Evolutionary conservation across 2,888 invertebrate species (phyloP), one percentile per base, ranked within the genome.

Genomic region (Tenthredo scrophulariae): DNA sequence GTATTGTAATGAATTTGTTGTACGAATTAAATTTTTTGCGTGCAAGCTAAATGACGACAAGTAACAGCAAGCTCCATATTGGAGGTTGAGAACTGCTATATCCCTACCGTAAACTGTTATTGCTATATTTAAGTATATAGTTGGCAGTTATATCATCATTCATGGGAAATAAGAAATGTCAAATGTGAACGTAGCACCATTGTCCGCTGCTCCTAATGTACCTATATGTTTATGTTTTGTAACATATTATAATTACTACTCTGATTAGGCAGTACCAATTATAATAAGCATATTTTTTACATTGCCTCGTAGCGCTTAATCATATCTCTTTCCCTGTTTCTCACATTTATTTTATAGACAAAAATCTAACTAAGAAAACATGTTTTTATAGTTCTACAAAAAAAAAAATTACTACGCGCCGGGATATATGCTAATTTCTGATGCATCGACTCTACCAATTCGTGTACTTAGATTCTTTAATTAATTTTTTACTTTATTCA

Each of bases 241-340:
- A 92, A 91, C 89, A 92, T 92, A 93, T 91, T 90, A 92, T 91
- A 90, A 92, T 91, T 89, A 92, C 87, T 91, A 89, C 91, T 91
- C 89, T 90, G 88, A 89, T 90, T 91, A 92, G 91, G 89, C 89
- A 90, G 91, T 92, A 92, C 87, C 89, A 92, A 92, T 92, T 92
- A 92, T 89, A 91, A 91, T 92, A 92, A 92, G 92, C 91, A 91
- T 92, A 92, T 92, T 92, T 92, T 92, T 92, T 92, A 92, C 89
- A 92, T 92, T 88, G 91, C 90, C 91, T 92, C 88, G 88, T 89
- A 89, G 89, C 89, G 90, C 88, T 91, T 89, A 91, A 88, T 83
- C 89, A 89, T 89, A 88, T 89, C 88, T 89, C 88, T 85, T 67
- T 85, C 72, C 72, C 72, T 62, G 9, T 85, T 84, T 84, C 84